phyloP scores from a whole-genome alignment of 2,797 vertebrate genomes.

The Rhinogobio ventralis region DNA sequence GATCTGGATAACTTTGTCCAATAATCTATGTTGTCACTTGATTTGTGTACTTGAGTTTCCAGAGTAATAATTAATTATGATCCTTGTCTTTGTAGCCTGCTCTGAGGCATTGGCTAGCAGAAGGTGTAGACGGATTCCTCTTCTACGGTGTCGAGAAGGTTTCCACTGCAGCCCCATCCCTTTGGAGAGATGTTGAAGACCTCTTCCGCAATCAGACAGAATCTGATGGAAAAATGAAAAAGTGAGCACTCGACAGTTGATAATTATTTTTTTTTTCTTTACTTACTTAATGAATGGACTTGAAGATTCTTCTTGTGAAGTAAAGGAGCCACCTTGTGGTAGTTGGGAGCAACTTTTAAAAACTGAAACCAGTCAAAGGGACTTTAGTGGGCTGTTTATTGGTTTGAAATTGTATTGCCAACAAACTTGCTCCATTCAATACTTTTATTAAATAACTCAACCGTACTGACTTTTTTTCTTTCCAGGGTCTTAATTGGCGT shows the following conservation, averaged over 20 bases:
- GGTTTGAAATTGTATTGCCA: background rate
- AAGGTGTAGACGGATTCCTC: conserved; percentile 84
- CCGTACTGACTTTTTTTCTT: background rate
- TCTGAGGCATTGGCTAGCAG: conserved; percentile 81
- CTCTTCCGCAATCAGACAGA: conserved; percentile 73
- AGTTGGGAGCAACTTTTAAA: background rate
- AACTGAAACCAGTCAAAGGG: background rate
- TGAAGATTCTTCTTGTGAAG: background rate
- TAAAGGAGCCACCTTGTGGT: conserved; percentile 33
- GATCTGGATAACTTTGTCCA: background rate
- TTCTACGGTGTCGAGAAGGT: conserved; percentile 76
- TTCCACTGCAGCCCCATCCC: conserved; percentile 49
- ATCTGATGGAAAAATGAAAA: conserved; percentile 50
- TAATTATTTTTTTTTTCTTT: no score
- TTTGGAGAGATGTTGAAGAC: conserved; percentile 70
- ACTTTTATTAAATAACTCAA: conserved; percentile 1
- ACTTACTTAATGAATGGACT: background rate
- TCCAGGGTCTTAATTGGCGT: conserved; percentile 81
- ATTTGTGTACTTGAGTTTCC: conserved; percentile 7
- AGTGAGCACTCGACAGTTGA: conserved; percentile 57
- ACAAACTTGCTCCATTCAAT: background rate
- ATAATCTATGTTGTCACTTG: background rate
- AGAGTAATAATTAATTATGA: background rate
- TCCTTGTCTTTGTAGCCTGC: conserved; percentile 72
- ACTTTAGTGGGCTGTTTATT: background rate